A percentile compares a stretch with the other conserved stretches of the same genome.
These are phyloP conservation scores for Trachelus troglodyta DNA, from an alignment of 2,888 invertebrate genomes.

Conservation along the genomic window DNA sequence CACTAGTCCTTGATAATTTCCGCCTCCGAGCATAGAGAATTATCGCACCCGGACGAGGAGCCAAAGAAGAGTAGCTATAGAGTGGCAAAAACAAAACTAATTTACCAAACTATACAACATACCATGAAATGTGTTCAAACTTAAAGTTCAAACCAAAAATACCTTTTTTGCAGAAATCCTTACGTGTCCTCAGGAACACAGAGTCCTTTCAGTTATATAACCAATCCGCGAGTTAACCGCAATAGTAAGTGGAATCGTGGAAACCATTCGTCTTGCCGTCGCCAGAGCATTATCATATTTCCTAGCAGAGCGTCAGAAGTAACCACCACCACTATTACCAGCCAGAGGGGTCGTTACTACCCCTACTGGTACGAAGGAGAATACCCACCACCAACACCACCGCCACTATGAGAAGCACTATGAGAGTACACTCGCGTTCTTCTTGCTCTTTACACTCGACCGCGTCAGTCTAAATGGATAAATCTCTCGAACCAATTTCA, in stretches of 20 bases:
- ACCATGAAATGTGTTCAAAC: not conserved
- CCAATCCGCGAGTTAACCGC: constrained; percentile 54
- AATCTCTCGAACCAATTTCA: constrained; percentile 57
- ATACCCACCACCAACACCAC: constrained; percentile 12
- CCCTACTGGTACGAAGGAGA: constrained; percentile 11
- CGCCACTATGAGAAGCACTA: not conserved
- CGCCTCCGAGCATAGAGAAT: not conserved
- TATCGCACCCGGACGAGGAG: not conserved
- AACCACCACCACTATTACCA: constrained; percentile 27
- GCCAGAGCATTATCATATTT: constrained; percentile 57
- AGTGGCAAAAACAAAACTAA: not conserved
- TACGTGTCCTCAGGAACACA: not conserved
- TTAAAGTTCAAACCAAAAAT: not conserved
- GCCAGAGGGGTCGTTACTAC: constrained; percentile 18
- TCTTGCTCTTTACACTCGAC: constrained; percentile 37
- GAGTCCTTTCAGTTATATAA: constrained; percentile 27
- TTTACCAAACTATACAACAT: not conserved
- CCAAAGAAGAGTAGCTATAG: not conserved
- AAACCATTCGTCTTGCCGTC: constrained; percentile 54
- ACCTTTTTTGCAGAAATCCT: not conserved
- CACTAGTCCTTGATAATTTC: not conserved
- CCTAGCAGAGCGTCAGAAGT: constrained; percentile 38
- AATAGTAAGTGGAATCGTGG: constrained; percentile 42
- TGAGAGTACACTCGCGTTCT: constrained; percentile 13
- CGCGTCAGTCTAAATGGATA: constrained; percentile 47